Percentiles rank a stretch among this genome's conserved stretches.
Evolutionary conservation across 2,888 invertebrate species (phyloP).

Genomic region (Phorcus lineatus): DNA sequence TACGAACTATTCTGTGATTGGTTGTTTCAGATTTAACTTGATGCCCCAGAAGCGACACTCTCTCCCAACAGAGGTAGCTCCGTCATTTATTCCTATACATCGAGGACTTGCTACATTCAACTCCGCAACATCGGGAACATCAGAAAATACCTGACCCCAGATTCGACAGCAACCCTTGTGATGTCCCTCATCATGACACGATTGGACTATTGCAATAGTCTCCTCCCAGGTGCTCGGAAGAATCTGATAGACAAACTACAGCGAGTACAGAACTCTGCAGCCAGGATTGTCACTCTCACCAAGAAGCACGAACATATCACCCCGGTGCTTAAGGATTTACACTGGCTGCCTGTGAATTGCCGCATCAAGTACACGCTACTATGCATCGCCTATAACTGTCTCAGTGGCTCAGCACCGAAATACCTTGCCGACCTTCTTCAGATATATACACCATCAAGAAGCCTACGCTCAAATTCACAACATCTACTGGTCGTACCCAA

Average conservation of each 20-base stretch:
- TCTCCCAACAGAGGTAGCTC: not conserved
- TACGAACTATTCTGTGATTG: no score
- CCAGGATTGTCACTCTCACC: not conserved
- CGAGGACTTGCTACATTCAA: not conserved
- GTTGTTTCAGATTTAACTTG: no score
- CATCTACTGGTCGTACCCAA: no score
- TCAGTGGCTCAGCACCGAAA: no score
- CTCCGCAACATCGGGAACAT: slow-evolving; percentile 8
- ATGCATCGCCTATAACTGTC: no score
- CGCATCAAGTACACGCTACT: no score
- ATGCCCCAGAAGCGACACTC: no score
- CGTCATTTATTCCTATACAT: not conserved
- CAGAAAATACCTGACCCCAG: not conserved
- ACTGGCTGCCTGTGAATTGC: not conserved
- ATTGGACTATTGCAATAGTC: slow-evolving; percentile 16
- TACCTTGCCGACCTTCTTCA: no score
- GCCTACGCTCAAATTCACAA: no score
- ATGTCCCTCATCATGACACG: not conserved
- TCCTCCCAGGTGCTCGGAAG: not conserved
- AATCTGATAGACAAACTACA: not conserved
- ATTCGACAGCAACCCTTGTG: not conserved
- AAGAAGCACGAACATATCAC: not conserved
- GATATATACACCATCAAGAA: no score
- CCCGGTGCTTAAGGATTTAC: not conserved
- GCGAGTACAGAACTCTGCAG: not conserved